Evolutionary conservation across 2,113 vertebrate genomes (phyloP).

Genomic region (Osmerus eperlanus): DNA sequence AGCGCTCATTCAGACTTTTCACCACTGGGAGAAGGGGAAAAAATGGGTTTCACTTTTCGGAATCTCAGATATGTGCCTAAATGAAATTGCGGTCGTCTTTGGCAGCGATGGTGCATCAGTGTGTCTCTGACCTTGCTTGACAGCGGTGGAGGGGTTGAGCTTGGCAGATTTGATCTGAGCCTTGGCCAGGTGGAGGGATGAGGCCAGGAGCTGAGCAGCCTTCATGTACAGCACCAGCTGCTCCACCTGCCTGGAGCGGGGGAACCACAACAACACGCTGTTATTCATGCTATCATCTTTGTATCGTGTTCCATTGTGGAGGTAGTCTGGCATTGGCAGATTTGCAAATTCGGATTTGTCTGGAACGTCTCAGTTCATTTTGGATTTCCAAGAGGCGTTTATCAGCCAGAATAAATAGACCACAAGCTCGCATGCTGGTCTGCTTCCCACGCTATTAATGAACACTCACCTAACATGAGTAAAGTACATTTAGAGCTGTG

Average conservation of each 20-base stretch:
- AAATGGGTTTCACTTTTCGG: not conserved
- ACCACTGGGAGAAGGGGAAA: constrained; percentile 75
- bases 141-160: constrained; percentile 89
- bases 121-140: constrained; percentile 85
- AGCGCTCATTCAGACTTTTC: constrained; percentile 90
- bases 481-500: too few relatives aligned
- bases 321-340: not conserved
- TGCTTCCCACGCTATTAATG: too few relatives aligned
- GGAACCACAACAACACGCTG: constrained; percentile 35
- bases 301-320: not conserved
- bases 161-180: constrained; percentile 93
- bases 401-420: too few relatives aligned
- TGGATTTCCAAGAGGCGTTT: not conserved
- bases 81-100: too few relatives aligned
- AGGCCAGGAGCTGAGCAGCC: constrained; percentile 89
- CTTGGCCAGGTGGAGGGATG: constrained; percentile 94
- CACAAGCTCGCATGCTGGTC: too few relatives aligned
- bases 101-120: too few relatives aligned
- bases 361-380: too few relatives aligned
- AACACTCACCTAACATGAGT: too few relatives aligned
- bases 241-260: constrained; percentile 83
- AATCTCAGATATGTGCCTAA: too few relatives aligned
- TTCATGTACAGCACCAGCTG: constrained; percentile 98
- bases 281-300: not conserved
- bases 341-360: not conserved